These are phyloP conservation scores for Neoscelio sp. DNA, from an alignment of 2,888 invertebrate species.

Conservation along the genomic window DNA sequence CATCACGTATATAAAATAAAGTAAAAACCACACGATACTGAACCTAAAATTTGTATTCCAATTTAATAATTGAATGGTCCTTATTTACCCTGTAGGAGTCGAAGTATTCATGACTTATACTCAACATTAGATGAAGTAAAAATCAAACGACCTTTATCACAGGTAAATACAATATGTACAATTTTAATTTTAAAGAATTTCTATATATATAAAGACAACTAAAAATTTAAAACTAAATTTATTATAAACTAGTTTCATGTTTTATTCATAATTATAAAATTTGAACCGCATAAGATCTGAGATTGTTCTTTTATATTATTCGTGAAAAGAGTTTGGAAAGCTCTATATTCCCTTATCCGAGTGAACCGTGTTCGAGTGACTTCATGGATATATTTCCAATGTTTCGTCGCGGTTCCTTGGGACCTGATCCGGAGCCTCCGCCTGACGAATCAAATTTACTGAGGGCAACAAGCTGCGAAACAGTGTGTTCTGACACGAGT, in stretches of 20 bases:
- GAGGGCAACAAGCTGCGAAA: constrained; percentile 91
- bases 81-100: constrained; percentile 35
- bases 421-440: constrained; percentile 77
- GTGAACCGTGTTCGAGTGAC: constrained; percentile 69
- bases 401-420: constrained; percentile 76
- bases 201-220: not conserved
- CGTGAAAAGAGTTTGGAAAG: constrained; percentile 74
- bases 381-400: constrained; percentile 70
- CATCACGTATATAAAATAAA: too few species aligned
- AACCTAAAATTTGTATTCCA: too few species aligned
- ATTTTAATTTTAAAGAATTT: not conserved
- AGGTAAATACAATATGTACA: constrained; percentile 68
- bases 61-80: too few species aligned
- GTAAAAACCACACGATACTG: too few species aligned
- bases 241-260: too few species aligned
- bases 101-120: constrained; percentile 78
- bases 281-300: too few species aligned
- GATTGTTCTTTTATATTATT: not conserved
- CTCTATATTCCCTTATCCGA: constrained; percentile 66
- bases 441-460: constrained; percentile 83
- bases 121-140: constrained; percentile 78
- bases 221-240: too few species aligned
- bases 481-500: constrained; percentile 91
- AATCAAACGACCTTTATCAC: constrained; percentile 76
- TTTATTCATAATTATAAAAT: too few species aligned